Base-by-base conservation (phyloP, 2,888 invertebrate genomes). In the Oscheius sp. region DNA sequence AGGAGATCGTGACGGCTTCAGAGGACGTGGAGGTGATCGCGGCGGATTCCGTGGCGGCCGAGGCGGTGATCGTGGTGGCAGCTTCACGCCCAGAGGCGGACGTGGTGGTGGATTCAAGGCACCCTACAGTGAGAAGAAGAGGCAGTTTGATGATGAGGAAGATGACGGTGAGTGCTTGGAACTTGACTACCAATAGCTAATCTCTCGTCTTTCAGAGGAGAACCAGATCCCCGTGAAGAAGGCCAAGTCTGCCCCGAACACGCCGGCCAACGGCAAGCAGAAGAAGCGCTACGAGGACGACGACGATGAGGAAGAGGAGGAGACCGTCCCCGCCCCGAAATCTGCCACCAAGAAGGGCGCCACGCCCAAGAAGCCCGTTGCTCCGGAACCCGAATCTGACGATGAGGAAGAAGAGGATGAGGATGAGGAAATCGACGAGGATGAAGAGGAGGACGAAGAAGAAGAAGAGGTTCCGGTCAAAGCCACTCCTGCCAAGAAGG, bases 371-470 rank as follows among this genome's bases (percentile, higher is more conserved):
- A 65, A 57, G 37, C 47, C 47, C 59, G 59, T 59, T 48, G 58
- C 59, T 0, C 78, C 74, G 21, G 76, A 70, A 21, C 71, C 76
- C n/a, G 77, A 66, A 21, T 42, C 42, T 7, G 60, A 60, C n/a
- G 72, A 62, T 13, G 21, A 21, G 21, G 77, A 77, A 50, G 82
- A 79, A 50, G 78, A 76, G 32, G 80, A 77, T 48, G 73, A 74
- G 29, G 80, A 79, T 13, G 81, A 81, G 60, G 82, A 79, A 59
- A 76, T 76, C 42, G 79, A 79, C 48, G 74, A 75, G 29, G 77
- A 79, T 37, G 42, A 59, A 3, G 42, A 42, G 42, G 42, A 42
- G 42, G 42, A 42, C 4, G 42, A 42, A 7, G 42, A 47, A 9
- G n/a, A 21, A 21, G 21, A 21, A 21, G 21, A 21, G 21, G 21